A percentile compares a stretch with the other conserved stretches of the same genome.
phyloP scores from a whole-genome alignment of 2,888 invertebrate species.

The Lycaena phlaeas region DNA sequence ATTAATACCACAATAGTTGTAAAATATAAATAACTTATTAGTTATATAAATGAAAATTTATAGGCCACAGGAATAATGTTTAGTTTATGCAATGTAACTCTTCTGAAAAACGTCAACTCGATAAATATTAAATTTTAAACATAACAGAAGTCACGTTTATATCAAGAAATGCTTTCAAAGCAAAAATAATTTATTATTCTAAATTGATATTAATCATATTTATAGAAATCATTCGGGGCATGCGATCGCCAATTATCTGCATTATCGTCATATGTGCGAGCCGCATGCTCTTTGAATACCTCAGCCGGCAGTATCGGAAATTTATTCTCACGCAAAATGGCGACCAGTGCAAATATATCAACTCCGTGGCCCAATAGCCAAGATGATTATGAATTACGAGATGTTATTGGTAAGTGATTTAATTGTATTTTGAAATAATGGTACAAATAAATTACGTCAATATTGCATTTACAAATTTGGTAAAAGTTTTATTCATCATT shows the following conservation, averaged over 20 bases:
- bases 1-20: too few relatives aligned
- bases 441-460: neutral
- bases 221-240: slow-evolving; percentile 41
- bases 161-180: neutral
- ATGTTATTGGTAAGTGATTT: slow-evolving; percentile 87
- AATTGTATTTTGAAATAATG: slow-evolving; percentile 5
- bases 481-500: neutral
- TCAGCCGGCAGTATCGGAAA: slow-evolving; percentile 37
- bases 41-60: too few relatives aligned
- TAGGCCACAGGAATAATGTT: too few relatives aligned
- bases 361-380: slow-evolving; percentile 90
- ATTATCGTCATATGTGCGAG: slow-evolving; percentile 52
- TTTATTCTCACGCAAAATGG: slow-evolving; percentile 59
- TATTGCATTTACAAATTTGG: neutral
- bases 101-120: too few relatives aligned
- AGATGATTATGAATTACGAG: slow-evolving; percentile 93
- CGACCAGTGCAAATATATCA: slow-evolving; percentile 42
- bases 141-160: too few relatives aligned
- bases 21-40: too few relatives aligned
- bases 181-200: neutral
- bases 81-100: too few relatives aligned
- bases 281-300: slow-evolving; percentile 41
- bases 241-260: slow-evolving; percentile 39
- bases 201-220: slow-evolving; percentile 10
- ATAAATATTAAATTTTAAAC: too few relatives aligned